Evolutionary conservation across 2,888 invertebrate species (phyloP), one percentile per base, ranked within the genome.

Genomic region (Apoda limacodes): DNA sequence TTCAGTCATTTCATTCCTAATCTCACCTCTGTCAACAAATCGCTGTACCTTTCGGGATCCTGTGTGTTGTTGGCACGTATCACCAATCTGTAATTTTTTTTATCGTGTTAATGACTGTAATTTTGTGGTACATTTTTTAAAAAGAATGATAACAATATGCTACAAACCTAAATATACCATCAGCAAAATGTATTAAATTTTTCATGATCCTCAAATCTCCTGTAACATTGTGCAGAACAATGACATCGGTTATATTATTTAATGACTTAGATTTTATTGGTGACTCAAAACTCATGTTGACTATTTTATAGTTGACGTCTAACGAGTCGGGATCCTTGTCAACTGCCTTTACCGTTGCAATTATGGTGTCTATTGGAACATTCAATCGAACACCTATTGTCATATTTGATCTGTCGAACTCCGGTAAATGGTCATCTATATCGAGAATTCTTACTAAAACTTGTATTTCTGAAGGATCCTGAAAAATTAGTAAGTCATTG

Each of bases 351-450:
- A 91, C 59, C 1, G 85, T 86, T 0, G 87, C 83, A 15, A 92
- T 81, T 9, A 85, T 76, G 0, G 89, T 89, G 39, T 90, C 89
- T 13, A 89, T 82, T 1, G 89, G 88, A 0, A 90, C 88, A 53
- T 89, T 90, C 1, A 90, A 72, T 22, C 90, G 81, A 0, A 92
- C 89, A 2, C 91, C 90, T 4, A 90, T 68, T 0, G 89, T 88
- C 37, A 86, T 63, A 39, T 86, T 84, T 3, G 83, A 75, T 13
- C 78, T 81, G 21, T 74, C 75, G 37, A 92, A 92, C 41, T 82
- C 68, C 0, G 91, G 91, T 19, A 86, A 59, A 53, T 92, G 90
- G 45, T 92, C 92, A 46, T 92, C 91, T 10, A 90, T 80, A 42
- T 92, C 92, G 2, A 83, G 40, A 0, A 92, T 68, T 50, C 82